Percentiles rank a stretch among this genome's conserved stretches.
Conservation (phyloP, 1,140 invertebrate species). For the Zaprionus camerounensis region DNA sequence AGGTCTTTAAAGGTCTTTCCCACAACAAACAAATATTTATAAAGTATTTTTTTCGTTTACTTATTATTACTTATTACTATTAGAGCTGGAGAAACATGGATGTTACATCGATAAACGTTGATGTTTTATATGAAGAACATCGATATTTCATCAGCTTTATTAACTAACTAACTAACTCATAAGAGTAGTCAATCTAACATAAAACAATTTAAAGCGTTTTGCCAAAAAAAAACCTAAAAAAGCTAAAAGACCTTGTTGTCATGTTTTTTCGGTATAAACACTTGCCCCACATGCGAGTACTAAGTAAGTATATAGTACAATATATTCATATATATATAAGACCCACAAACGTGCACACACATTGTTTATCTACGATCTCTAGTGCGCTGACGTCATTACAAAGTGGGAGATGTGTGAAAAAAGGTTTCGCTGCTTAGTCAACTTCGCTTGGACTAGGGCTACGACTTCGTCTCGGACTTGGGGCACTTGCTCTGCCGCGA, state of each 20-base stretch:
- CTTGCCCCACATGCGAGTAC: slow-evolving; percentile 10
- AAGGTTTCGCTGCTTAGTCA: slow-evolving; percentile 42
- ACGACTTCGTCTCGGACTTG: background rate
- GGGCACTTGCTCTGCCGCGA: background rate
- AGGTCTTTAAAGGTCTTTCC: too few relatives aligned
- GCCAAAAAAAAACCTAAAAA: background rate
- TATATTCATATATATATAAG: background rate
- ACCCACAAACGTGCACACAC: background rate
- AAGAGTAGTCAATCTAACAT: background rate
- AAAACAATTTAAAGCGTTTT: slow-evolving; percentile 15
- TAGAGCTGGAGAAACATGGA: too few relatives aligned
- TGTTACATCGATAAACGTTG: too few relatives aligned
- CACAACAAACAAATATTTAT: too few relatives aligned
- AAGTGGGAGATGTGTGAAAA: slow-evolving; percentile 21
- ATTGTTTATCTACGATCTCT: slow-evolving; percentile 36
- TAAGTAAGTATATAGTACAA: background rate
- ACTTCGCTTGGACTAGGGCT: background rate
- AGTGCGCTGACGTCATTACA: slow-evolving; percentile 38
- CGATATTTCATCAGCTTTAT: too few relatives aligned
- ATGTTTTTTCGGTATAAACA: slow-evolving; percentile 17
- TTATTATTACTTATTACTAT: too few relatives aligned
- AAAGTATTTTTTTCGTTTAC: too few relatives aligned
- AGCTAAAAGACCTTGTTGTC: background rate
- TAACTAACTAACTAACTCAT: too few relatives aligned
- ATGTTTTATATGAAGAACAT: too few relatives aligned